Conservation (phyloP, 1,140 invertebrate species). For the Drosophila pectinifera region DNA sequence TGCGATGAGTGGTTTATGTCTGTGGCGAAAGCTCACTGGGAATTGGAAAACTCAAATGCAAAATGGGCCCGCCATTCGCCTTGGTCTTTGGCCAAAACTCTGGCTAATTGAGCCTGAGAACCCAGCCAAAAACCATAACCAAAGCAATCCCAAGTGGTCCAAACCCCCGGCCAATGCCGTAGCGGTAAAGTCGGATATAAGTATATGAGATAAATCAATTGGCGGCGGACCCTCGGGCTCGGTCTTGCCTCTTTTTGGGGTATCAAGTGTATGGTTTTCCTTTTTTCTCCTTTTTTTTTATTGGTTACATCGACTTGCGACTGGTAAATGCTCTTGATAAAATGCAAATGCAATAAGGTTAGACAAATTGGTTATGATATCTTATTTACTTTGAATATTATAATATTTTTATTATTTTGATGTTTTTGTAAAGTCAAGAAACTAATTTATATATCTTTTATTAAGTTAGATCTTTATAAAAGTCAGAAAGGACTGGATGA, state of each 20-base stretch:
- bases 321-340: constrained; percentile 7
- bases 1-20: constrained; percentile 27
- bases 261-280: constrained; percentile 20
- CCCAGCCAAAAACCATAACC: constrained; percentile 9
- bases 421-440: no score
- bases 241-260: constrained; percentile 7
- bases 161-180: constrained; percentile 6
- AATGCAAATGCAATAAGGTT: not conserved
- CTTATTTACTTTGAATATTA: not conserved
- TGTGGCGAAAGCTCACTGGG: constrained; percentile 13
- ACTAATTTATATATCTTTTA: no score
- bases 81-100: no score
- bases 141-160: constrained; percentile 19
- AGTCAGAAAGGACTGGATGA: no score
- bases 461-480: no score
- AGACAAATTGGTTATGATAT: not conserved
- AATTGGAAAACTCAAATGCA: constrained; percentile 27
- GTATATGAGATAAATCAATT: constrained; percentile 52
- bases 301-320: not conserved
- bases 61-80: no score
- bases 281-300: not conserved
- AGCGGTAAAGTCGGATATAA: constrained; percentile 22
- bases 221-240: constrained; percentile 36
- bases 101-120: constrained; percentile 48
- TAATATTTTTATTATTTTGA: not conserved